Percentiles rank a stretch among this genome's conserved stretches.
Evolutionary conservation across 2,888 invertebrate genomes (phyloP).

Genomic region (Cantharis rustica): DNA sequence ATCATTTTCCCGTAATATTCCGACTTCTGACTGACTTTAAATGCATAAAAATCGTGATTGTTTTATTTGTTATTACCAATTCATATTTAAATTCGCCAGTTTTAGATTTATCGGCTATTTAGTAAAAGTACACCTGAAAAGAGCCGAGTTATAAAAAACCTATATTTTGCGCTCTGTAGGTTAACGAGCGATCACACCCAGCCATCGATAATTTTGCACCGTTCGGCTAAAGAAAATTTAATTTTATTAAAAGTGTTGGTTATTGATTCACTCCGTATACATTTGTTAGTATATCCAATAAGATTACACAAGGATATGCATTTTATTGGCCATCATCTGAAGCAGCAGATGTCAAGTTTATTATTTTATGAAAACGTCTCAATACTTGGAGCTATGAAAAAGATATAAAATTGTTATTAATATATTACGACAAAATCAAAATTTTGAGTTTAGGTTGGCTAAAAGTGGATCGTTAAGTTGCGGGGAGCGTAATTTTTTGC

Average conservation of each 20-base stretch:
- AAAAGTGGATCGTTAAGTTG: background rate
- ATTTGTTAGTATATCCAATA: conserved; percentile 17
- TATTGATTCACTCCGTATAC: background rate
- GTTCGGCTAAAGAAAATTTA: too few species aligned
- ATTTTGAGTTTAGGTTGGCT: background rate
- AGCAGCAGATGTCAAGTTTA: conserved; percentile 36
- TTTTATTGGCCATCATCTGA: conserved; percentile 34
- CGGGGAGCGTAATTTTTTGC: background rate
- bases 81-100: too few species aligned
- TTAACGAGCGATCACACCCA: too few species aligned
- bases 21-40: too few species aligned
- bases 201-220: too few species aligned
- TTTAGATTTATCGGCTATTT: too few species aligned
- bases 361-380: conserved; percentile 33
- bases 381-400: conserved; percentile 28
- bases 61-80: too few species aligned
- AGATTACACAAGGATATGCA: conserved; percentile 28
- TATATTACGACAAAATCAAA: background rate
- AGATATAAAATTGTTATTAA: conserved; percentile 28
- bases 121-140: too few species aligned
- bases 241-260: background rate
- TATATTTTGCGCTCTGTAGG: too few species aligned
- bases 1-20: too few species aligned
- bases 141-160: too few species aligned
- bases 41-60: too few species aligned